These are phyloP conservation scores for Phoeniculus purpureus DNA, from an alignment of 2,797 vertebrate genomes.

Conservation along the genomic window DNA sequence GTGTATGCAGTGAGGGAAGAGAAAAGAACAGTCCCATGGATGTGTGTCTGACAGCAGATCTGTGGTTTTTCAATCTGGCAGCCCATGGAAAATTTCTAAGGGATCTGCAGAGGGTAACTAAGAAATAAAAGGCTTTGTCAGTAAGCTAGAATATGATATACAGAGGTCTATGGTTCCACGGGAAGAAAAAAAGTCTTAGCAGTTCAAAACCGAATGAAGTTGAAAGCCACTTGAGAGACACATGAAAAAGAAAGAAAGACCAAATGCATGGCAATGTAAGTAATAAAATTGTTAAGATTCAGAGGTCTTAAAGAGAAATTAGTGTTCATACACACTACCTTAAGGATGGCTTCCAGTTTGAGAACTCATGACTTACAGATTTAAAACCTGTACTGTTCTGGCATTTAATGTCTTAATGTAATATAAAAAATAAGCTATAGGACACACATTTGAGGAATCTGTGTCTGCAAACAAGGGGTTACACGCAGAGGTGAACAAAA, in stretches of 20 bases:
- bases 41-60: not conserved
- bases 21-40: not conserved
- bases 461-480: not conserved
- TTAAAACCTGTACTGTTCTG: not conserved
- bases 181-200: not conserved
- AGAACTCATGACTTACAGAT: not conserved
- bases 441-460: not conserved
- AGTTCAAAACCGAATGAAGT: not conserved
- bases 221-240: not conserved
- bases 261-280: not conserved
- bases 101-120: not conserved
- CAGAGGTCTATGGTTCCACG: not conserved
- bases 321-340: not conserved
- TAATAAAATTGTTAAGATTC: not conserved
- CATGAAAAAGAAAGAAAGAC: not conserved
- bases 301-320: not conserved
- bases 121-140: conserved; percentile 5
- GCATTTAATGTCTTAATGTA: not conserved
- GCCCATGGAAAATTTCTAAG: not conserved
- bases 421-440: not conserved
- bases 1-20: not conserved
- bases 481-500: not conserved
- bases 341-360: not conserved
- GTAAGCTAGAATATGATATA: not conserved
- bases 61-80: not conserved